phyloP scores from a whole-genome alignment of 2,797 vertebrate species.

The Apogon talboti region DNA sequence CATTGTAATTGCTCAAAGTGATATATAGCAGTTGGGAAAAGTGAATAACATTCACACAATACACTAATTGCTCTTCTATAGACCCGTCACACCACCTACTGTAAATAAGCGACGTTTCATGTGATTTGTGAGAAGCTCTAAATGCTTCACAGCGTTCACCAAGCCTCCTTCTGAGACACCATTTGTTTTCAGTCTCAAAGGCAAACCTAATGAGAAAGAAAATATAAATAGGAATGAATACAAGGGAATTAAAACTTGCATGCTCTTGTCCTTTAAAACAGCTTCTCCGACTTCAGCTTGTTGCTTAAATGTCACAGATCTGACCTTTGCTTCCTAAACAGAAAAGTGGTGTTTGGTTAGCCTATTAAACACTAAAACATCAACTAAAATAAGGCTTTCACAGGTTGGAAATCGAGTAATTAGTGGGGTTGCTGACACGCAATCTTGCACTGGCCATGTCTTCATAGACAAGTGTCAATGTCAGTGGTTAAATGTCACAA shows the following conservation, averaged over 20 bases:
- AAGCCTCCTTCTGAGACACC: slow-evolving; percentile 6
- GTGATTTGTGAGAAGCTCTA: slow-evolving; percentile 5
- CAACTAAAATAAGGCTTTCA: slow-evolving; percentile 1
- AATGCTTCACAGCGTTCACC: not conserved
- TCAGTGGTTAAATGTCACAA: slow-evolving; percentile 35
- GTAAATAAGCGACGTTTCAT: slow-evolving; percentile 13
- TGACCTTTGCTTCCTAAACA: slow-evolving; percentile 23
- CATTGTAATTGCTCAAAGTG: slow-evolving; percentile 33
- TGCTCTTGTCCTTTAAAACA: not conserved
- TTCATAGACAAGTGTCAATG: slow-evolving; percentile 19
- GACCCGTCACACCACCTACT: slow-evolving; percentile 6
- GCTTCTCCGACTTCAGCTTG: not conserved
- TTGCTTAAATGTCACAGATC: not conserved
- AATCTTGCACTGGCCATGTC: slow-evolving; percentile 22
- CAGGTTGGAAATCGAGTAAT: slow-evolving; percentile 5
- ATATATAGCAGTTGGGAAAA: slow-evolving; percentile 36
- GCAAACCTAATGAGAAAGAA: slow-evolving; percentile 19
- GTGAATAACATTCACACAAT: slow-evolving; percentile 26
- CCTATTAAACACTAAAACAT: slow-evolving; percentile 4
- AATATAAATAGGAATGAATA: not conserved
- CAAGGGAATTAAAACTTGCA: not conserved
- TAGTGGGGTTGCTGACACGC: not conserved
- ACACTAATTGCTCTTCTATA: slow-evolving; percentile 36
- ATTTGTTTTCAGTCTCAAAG: slow-evolving; percentile 15
- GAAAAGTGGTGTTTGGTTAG: slow-evolving; percentile 2